Percentiles rank a stretch among this genome's conserved stretches.
Evolutionary conservation across 2,888 invertebrate genomes (phyloP).

Genomic region (Mimumesa dahlbomi): DNA sequence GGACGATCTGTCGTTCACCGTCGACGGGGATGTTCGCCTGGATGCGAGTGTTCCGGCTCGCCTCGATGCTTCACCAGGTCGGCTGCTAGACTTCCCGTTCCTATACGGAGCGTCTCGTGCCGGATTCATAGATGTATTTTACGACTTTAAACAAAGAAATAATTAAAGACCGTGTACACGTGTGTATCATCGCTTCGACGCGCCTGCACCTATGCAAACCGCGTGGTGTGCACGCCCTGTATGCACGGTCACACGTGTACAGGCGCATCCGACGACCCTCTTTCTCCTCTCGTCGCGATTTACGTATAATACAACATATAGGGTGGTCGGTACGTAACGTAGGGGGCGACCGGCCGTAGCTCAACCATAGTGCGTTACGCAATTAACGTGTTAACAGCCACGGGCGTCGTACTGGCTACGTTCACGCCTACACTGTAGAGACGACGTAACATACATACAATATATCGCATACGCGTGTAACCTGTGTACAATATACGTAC

Average conservation of each 20-base stretch:
- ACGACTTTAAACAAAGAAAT: conserved; percentile 44
- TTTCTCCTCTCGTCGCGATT: conserved; percentile 39
- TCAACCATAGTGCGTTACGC: conserved; percentile 62
- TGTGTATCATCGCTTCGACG: conserved; percentile 17
- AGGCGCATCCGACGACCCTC: conserved; percentile 33
- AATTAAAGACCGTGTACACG: conserved; percentile 35
- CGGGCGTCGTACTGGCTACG: conserved; percentile 59
- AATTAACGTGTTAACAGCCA: conserved; percentile 54
- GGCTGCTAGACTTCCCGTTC: conserved; percentile 77
- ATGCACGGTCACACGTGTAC: conserved; percentile 43
- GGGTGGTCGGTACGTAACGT: conserved; percentile 54
- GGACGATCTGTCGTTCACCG: conserved; percentile 66
- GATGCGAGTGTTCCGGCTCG: conserved; percentile 78
- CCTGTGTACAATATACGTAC: conserved; percentile 14
- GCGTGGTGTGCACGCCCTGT: not conserved
- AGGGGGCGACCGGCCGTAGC: conserved; percentile 55
- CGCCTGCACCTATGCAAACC: conserved; percentile 29
- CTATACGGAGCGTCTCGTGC: conserved; percentile 16
- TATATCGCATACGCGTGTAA: conserved; percentile 7
- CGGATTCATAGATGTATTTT: conserved; percentile 51
- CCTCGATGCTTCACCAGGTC: conserved; percentile 75
- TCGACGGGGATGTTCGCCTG: conserved; percentile 78
- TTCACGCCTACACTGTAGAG: conserved; percentile 52
- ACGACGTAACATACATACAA: too few species aligned
- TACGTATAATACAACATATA: conserved; percentile 35